Base-by-base conservation (phyloP, 2,888 invertebrate genomes). In the Masnerella sp. region DNA sequence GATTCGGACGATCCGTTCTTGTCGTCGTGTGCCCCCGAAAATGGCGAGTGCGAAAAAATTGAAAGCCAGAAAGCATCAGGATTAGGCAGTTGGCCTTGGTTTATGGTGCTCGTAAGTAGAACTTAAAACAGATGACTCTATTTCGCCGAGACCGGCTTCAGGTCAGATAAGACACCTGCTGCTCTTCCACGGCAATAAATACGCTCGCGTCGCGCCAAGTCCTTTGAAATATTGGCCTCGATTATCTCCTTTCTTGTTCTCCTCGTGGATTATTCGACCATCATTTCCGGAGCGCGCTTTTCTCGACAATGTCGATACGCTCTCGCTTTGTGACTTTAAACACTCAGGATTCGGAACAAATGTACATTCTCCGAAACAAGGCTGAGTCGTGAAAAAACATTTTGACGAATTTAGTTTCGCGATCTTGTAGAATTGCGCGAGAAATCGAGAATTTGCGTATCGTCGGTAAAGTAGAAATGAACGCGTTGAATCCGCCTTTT, bases 161-260 rank as follows among this genome's bases (percentile, higher is more conserved):
- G 54, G 30, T 42, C 22, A 47, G 40, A 62, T 15, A 32, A 42
- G 34, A 43, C 51, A 62, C 51, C 51, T 51, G 45, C 58, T 59
- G 36, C 45, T 59, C 17, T 45, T 36, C 18, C 32, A 51, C 32
- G 22, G 22, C n/a, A 64, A 52, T 52, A 64, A 25, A 47, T 62
- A 25, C 51, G 32, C 52, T 52, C 49, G 32, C 51, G 61, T 62
- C 61, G 25, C 28, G 25, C 14, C 40, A 40, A 49, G 5, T 32
- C 40, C 42, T 15, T 22, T 40, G 18, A 38, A 7, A 54, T 40
- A 40, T 40, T 30, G 22, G 12, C 40, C 18, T n/a, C n/a, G n/a
- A n/a, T n/a, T n/a, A n/a, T 51, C 9, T 45, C 42, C 11, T 45
- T 58, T 22, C 9, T 5, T 56, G 20, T 56, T 15, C n/a, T 30